Base-by-base conservation (phyloP, 1,140 invertebrate genomes). In the Physella acuta region DNA sequence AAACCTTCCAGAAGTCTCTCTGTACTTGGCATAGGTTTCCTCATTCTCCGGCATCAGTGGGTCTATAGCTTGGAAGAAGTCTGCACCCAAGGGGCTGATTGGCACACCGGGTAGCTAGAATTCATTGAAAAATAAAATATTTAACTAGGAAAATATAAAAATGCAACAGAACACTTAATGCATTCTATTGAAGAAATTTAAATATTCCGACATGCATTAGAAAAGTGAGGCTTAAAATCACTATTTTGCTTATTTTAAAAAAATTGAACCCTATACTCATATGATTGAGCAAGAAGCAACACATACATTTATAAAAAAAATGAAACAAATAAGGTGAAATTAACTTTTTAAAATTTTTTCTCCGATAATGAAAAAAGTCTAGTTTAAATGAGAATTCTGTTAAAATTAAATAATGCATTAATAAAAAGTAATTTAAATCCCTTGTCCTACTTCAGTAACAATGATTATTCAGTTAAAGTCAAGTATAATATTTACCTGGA, bases 1-100 rank as follows among this genome's bases (percentile, higher is more conserved):
- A 64, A 80, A 80, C 28, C 79, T 70, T 24, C 79, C 75, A 30
- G 77, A 77, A 24, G 79, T 80, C 51, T 80, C 79, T 30, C 79
- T 51, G 44, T 80, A 80, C 64, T 80, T 76, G 0, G 77, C 79
- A 52, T 80, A 80, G 0, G 79, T 80, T 60, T 80, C 79, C 51
- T 80, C 77, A 51, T 80, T 80, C 63, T 79, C 79, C 17, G 79
- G 79, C 79, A 80, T 80, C 4, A 80, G 61, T 55, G 79, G 79
- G 56, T 79, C 77, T 1, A 71, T 73, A n/a, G 70, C 68, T 64
- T 80, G 77, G 59, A 80, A 80, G 60, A 80, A 80, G 8, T 67
- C 31, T 53, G 74, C 74, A 20, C 70, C 55, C 30, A 77, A 62
- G 17, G 71, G 62, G 1, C 66, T 53, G 3, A 52, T 36, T 44